These are phyloP conservation scores for Abramis brama DNA, from an alignment of 2,113 vertebrate species.

Conservation along the genomic window DNA sequence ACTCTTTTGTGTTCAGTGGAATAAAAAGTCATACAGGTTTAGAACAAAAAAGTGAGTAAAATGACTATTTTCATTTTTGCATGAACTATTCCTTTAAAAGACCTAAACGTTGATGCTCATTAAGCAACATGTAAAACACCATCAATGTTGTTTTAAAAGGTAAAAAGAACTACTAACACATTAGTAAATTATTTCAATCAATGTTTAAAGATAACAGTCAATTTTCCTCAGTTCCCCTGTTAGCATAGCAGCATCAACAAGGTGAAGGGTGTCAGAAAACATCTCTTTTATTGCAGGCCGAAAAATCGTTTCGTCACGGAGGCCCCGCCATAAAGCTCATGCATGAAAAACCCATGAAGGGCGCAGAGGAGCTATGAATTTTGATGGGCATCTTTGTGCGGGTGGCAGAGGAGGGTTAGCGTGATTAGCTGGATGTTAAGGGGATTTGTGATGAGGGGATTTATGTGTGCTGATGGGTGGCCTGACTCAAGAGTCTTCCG, in stretches of 20 bases:
- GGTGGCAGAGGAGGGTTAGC: constrained; percentile 76
- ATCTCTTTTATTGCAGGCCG: not conserved
- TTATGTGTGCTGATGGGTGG: constrained; percentile 82
- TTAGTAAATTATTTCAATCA: not conserved
- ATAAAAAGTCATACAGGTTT: not conserved
- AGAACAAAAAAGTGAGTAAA: not conserved
- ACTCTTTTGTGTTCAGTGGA: not conserved
- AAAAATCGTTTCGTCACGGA: not conserved
- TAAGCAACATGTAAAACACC: no score
- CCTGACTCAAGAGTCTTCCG: constrained; percentile 78
- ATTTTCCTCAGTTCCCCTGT: not conserved
- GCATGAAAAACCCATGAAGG: constrained; percentile 46
- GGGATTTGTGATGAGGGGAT: constrained; percentile 80
- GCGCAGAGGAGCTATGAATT: constrained; percentile 78
- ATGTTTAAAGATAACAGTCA: not conserved
- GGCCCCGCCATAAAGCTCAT: constrained; percentile 60
- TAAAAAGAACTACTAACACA: not conserved
- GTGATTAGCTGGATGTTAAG: constrained; percentile 82
- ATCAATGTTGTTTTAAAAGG: not conserved
- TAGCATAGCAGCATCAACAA: not conserved
- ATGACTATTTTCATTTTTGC: not conserved
- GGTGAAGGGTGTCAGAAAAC: not conserved
- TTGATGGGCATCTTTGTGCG: constrained; percentile 80
- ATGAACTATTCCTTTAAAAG: not conserved
- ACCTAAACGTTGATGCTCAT: not conserved